phyloP scores from a whole-genome alignment of 2,113 vertebrate genomes.

The Oncorhynchus tshawytscha region DNA sequence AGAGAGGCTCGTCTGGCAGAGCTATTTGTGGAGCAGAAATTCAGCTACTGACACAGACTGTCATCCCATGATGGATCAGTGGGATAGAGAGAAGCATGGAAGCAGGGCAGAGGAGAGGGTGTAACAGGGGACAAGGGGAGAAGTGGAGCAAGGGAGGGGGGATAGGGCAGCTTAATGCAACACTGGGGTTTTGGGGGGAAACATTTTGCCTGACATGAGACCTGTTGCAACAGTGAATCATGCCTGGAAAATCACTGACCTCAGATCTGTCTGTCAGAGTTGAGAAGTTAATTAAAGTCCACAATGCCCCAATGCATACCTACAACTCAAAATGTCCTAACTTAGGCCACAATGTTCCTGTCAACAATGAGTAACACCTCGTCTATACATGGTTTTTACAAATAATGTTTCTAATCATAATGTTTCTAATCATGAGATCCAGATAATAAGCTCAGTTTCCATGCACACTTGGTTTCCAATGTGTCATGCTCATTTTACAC shows the following conservation, averaged over 20 bases:
- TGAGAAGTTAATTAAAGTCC: not conserved
- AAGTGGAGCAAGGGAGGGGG: not conserved
- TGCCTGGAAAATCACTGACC: not conserved
- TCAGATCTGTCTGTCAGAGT: no score
- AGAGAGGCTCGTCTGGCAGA: constrained; percentile 57
- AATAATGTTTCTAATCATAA: no score
- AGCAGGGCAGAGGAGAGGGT: not conserved
- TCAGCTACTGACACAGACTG: constrained; percentile 64
- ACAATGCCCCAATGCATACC: not conserved
- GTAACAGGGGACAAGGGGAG: constrained; percentile 24
- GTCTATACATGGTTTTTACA: no score
- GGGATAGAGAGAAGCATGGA: constrained; percentile 16
- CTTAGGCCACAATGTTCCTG: not conserved
- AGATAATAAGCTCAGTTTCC: no score
- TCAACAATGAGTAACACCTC: no score
- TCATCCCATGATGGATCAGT: constrained; percentile 70
- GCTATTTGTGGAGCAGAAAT: constrained; percentile 81
- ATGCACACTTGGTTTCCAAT: no score
- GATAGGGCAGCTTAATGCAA: not conserved
- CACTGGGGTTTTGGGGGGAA: constrained; percentile 19
- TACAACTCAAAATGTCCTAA: not conserved
- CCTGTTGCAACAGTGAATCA: not conserved
- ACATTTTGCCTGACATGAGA: constrained; percentile 30
- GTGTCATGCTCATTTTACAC: no score
- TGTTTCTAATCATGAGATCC: no score